Evolutionary conservation across 35 echinoderm and acorn worm genomes (phyloP).

Genomic region (Apostichopus californicus): DNA sequence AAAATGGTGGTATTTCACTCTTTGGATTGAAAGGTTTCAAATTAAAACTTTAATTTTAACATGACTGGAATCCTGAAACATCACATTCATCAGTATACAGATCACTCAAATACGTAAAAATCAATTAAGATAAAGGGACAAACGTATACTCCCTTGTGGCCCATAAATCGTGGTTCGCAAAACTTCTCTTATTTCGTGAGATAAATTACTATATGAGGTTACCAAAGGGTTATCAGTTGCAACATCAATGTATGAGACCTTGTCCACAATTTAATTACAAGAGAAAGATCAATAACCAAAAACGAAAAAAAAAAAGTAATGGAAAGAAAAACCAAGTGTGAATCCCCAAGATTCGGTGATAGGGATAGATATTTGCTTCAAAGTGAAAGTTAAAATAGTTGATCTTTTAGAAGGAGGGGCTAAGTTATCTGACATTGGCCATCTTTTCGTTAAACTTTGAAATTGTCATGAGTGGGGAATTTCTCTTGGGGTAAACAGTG

Average conservation of each 20-base stretch:
- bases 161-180: background rate
- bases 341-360: background rate
- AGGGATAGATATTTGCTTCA: background rate
- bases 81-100: background rate
- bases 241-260: background rate
- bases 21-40: background rate
- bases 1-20: background rate
- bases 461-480: no score
- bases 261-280: background rate
- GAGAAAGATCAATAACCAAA: background rate
- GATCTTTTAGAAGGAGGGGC: background rate
- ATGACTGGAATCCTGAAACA: background rate
- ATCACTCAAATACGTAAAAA: background rate
- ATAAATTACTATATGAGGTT: background rate
- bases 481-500: no score
- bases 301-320: background rate
- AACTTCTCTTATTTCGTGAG: background rate
- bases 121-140: background rate
- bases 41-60: background rate
- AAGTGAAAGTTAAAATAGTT: background rate
- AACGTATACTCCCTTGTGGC: background rate
- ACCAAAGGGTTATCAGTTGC: background rate
- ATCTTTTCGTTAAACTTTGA: no score
- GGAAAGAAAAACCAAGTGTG: no score
- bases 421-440: background rate